phyloP scores from a whole-genome alignment of 1,140 invertebrate species.

The Drosophila kanapiae region DNA sequence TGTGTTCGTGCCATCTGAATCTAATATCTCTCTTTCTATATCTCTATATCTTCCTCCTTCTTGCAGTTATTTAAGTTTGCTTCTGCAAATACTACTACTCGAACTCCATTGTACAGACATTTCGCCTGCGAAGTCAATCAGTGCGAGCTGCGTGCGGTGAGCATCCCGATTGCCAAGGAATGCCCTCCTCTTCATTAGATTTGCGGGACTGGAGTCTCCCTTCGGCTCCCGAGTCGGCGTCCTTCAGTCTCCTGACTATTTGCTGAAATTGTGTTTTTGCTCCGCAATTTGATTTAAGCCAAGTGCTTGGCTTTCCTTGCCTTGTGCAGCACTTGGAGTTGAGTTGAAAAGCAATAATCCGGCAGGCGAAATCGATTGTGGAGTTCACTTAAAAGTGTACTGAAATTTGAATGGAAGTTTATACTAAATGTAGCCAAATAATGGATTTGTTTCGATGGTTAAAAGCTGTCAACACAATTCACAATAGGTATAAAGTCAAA shows the following conservation, averaged over 20 bases:
- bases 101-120: constrained; percentile 3
- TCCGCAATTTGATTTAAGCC: constrained; percentile 39
- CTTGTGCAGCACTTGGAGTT: background rate
- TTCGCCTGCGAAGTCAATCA: constrained; percentile 35
- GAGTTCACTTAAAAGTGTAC: background rate
- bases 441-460: background rate
- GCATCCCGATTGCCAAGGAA: constrained; percentile 29
- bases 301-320: constrained; percentile 9
- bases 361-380: constrained; percentile 20
- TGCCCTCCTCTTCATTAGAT: constrained; percentile 35
- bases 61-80: constrained; percentile 18
- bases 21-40: background rate
- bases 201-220: constrained; percentile 15
- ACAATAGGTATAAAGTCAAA: background rate
- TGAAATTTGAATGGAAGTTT: constrained; percentile 1
- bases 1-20: constrained; percentile 12
- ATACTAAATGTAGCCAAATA: background rate
- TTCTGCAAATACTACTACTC: constrained; percentile 10
- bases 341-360: constrained; percentile 33
- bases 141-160: constrained; percentile 21
- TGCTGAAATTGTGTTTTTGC: constrained; percentile 39
- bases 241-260: constrained; percentile 24
- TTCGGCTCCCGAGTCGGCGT: constrained; percentile 3
- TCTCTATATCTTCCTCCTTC: background rate
- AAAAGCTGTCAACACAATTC: background rate